These are phyloP conservation scores for Drosophila setifemur DNA, from an alignment of 1,140 invertebrate genomes.

Conservation along the genomic window DNA sequence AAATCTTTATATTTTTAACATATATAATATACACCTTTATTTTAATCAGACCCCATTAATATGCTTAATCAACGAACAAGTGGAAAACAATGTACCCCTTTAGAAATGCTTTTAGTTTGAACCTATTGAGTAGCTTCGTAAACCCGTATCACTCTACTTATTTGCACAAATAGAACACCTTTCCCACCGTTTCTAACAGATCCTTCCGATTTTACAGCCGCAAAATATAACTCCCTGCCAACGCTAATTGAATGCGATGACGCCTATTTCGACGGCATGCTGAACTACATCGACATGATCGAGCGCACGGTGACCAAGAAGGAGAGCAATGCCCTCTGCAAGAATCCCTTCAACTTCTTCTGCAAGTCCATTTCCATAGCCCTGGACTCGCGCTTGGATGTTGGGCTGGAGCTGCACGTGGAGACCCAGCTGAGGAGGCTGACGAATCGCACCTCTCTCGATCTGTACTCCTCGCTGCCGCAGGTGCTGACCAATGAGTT, in stretches of 20 bases:
- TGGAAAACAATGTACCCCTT: no score
- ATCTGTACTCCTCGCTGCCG: conserved; percentile 82
- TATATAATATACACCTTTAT: no score
- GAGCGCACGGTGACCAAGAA: conserved; percentile 83
- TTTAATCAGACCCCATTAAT: no score
- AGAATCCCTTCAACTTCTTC: conserved; percentile 74
- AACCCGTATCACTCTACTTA: not conserved
- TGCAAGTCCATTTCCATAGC: conserved; percentile 86
- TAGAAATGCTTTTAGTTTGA: conserved; percentile 11
- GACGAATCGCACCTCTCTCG: conserved; percentile 83
- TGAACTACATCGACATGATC: conserved; percentile 87
- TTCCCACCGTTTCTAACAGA: not conserved
- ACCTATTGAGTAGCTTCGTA: not conserved
- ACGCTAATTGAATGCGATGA: conserved; percentile 89
- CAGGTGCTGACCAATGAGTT: conserved; percentile 82
- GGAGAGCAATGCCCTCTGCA: conserved; percentile 65
- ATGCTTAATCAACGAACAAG: no score
- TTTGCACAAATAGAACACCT: not conserved
- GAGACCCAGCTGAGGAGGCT: conserved; percentile 89
- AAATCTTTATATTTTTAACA: no score
- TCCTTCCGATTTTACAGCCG: conserved; percentile 33
- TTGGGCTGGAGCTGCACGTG: conserved; percentile 87
- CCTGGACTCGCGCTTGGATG: conserved; percentile 90
- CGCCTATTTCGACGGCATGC: conserved; percentile 88
- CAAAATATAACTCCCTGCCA: conserved; percentile 84